These are phyloP conservation scores for Electrophaes corylata DNA, from an alignment of 2,888 invertebrate species.

Conservation along the genomic window DNA sequence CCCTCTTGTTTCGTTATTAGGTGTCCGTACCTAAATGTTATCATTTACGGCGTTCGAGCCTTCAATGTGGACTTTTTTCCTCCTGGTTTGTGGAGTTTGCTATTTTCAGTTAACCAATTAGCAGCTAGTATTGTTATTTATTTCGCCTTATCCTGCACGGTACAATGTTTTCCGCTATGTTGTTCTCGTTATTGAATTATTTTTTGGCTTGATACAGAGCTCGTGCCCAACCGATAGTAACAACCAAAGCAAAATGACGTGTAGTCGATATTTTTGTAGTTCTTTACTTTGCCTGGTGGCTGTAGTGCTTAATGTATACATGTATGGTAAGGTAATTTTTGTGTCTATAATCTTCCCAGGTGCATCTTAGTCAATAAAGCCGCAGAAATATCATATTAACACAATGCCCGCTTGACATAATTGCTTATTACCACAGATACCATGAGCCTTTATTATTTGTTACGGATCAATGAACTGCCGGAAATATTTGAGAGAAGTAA, in stretches of 20 bases:
- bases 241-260: slow-evolving; percentile 4
- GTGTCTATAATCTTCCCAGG: neutral
- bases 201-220: neutral
- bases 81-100: slow-evolving; percentile 40
- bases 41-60: slow-evolving; percentile 47
- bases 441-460: neutral
- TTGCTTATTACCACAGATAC: slow-evolving; percentile 2
- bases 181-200: slow-evolving; percentile 3
- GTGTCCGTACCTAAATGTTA: slow-evolving; percentile 44
- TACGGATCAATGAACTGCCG: slow-evolving; percentile 1
- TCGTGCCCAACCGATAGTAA: slow-evolving; percentile 3
- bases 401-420: slow-evolving; percentile 2
- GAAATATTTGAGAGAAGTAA: slow-evolving; percentile 1
- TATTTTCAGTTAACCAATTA: slow-evolving; percentile 45
- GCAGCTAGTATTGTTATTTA: slow-evolving; percentile 34
- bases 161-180: slow-evolving; percentile 7
- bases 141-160: slow-evolving; percentile 13
- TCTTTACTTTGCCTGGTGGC: slow-evolving; percentile 1
- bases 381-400: neutral
- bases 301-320: slow-evolving; percentile 6
- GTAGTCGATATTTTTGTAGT: slow-evolving; percentile 3
- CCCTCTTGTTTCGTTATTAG: slow-evolving; percentile 56
- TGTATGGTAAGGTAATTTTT: slow-evolving; percentile 6
- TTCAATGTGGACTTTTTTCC: slow-evolving; percentile 48
- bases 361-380: neutral